These are phyloP conservation scores for Philaethria dido DNA, from an alignment of 2,888 invertebrate species.

Conservation along the genomic window DNA sequence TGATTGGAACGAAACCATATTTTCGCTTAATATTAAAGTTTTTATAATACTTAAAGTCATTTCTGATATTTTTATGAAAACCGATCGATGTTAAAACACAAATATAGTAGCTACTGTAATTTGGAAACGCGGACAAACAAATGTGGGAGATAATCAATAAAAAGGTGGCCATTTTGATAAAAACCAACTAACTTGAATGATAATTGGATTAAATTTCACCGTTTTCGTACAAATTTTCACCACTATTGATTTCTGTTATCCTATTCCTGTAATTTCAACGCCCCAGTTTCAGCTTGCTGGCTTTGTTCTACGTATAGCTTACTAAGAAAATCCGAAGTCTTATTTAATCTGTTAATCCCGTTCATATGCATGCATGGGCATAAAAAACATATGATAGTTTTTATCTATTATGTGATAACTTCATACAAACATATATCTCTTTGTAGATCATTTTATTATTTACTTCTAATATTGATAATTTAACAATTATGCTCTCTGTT, in stretches of 20 bases:
- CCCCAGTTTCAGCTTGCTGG: conserved; percentile 6
- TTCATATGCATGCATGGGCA: no score
- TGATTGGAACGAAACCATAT: not conserved
- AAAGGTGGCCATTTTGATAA: conserved; percentile 10
- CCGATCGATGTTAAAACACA: not conserved
- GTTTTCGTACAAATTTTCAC: conserved; percentile 16
- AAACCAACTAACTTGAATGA: not conserved
- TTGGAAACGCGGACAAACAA: not conserved
- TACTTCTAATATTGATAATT: no score
- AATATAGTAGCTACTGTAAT: not conserved
- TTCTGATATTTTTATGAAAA: not conserved
- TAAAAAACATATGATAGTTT: not conserved
- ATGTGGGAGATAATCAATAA: conserved; percentile 12
- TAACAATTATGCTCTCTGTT: no score
- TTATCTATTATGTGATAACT: not conserved
- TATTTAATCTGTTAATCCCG: not conserved
- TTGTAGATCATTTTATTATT: no score
- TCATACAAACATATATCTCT: not conserved
- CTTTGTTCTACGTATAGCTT: conserved; percentile 14
- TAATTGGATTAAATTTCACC: conserved; percentile 9
- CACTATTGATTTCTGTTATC: conserved; percentile 22
- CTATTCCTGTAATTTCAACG: conserved; percentile 23
- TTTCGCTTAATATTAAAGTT: not conserved
- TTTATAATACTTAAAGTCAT: not conserved
- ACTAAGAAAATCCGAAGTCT: not conserved